Conservation (phyloP, 2,113 vertebrate species). For the Sturnira hondurensis region DNA sequence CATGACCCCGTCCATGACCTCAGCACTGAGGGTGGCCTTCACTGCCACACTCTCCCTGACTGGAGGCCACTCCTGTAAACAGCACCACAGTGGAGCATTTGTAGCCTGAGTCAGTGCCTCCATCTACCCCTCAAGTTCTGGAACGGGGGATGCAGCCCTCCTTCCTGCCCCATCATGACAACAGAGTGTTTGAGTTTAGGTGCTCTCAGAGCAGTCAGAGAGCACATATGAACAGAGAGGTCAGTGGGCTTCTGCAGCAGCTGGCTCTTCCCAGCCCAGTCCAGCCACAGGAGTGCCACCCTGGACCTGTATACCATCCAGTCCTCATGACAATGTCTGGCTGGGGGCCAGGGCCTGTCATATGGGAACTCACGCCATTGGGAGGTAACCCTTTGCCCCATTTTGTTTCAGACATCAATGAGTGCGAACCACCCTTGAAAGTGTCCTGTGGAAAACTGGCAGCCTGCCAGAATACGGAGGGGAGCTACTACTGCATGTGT, state of each 20-base stretch:
- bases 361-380: background rate
- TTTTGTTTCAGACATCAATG: conserved; percentile 51
- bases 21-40: background rate
- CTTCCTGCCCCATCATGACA: background rate
- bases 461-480: background rate
- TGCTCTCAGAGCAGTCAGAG: background rate
- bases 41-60: background rate
- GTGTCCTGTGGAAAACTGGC: background rate
- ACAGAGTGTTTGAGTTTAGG: background rate
- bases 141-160: background rate
- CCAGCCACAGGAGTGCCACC: too few species aligned
- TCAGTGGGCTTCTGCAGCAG: background rate
- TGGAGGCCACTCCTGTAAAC: background rate
- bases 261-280: background rate
- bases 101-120: background rate
- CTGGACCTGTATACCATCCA: background rate
- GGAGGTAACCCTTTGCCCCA: background rate
- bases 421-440: accelerated
- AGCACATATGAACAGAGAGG: background rate
- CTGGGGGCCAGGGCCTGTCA: background rate
- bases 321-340: background rate
- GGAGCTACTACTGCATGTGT: background rate
- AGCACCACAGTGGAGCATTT: too few species aligned
- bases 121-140: background rate
- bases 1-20: background rate